A percentile compares a stretch with the other conserved stretches of the same genome.
These are phyloP conservation scores for Pyrrhosoma nymphula DNA, from an alignment of 2,888 invertebrate genomes.

Conservation along the genomic window DNA sequence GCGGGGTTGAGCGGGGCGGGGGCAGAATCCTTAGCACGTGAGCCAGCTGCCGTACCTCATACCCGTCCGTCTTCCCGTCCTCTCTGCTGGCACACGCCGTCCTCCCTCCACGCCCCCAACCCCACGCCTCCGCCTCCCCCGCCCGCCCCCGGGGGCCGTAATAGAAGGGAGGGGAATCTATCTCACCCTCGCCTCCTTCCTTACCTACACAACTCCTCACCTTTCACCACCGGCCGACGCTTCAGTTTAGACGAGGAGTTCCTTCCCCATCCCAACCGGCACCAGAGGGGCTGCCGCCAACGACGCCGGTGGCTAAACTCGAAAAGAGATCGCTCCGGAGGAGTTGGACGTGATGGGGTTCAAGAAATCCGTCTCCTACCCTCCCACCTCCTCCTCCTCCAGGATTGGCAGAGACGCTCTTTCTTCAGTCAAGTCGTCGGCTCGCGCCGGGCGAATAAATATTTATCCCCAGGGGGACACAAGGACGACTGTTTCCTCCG, in stretches of 20 bases:
- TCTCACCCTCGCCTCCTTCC: background rate
- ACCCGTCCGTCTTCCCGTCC: background rate
- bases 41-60: constrained; percentile 23
- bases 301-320: background rate
- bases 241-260: background rate
- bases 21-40: constrained; percentile 4
- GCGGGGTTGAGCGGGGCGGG: background rate
- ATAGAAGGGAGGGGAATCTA: background rate
- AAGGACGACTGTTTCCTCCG: background rate
- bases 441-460: background rate
- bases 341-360: background rate
- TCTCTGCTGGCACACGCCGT: background rate
- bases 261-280: background rate
- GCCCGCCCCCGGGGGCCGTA: background rate
- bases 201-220: background rate
- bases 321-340: background rate
- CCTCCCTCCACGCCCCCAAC: background rate
- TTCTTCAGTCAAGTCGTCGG: background rate
- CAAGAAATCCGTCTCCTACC: background rate
- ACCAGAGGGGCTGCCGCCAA: background rate
- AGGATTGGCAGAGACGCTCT: background rate
- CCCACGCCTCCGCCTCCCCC: background rate
- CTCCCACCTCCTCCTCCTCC: background rate
- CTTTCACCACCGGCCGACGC: constrained; percentile 31
- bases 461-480: background rate